phyloP scores from a whole-genome alignment of 2,797 vertebrate species.

The Platyrinchus mystaceus region DNA sequence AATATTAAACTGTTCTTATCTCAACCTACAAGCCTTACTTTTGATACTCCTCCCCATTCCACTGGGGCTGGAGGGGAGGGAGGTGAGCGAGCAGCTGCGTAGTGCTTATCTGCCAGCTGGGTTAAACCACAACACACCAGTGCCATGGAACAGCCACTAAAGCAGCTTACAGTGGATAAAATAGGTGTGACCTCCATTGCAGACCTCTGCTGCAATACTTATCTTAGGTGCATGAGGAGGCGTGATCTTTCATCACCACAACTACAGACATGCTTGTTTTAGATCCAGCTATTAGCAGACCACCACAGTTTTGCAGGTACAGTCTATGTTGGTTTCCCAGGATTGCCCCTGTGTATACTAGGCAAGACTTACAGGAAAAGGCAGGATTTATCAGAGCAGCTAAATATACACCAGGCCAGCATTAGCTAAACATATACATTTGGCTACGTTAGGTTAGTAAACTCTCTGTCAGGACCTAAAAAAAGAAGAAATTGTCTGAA shows the following conservation, averaged over 20 bases:
- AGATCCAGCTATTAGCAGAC: not conserved
- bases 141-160: not conserved
- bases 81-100: not conserved
- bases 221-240: not conserved
- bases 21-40: not conserved
- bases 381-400: not conserved
- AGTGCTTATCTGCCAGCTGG: not conserved
- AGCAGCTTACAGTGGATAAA: constrained; percentile 10
- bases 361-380: not conserved
- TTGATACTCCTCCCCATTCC: not conserved
- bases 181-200: not conserved
- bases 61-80: not conserved
- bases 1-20: not conserved
- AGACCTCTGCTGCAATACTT: not conserved
- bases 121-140: not conserved
- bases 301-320: not conserved
- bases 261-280: not conserved
- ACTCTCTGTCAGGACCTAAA: not conserved
- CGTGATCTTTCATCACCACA: not conserved
- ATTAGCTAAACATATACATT: not conserved
- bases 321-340: not conserved
- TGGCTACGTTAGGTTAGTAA: not conserved
- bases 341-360: not conserved
- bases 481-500: not conserved
- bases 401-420: not conserved